Conservation (phyloP, 2,888 invertebrate species). For the Dryobota labecula region DNA sequence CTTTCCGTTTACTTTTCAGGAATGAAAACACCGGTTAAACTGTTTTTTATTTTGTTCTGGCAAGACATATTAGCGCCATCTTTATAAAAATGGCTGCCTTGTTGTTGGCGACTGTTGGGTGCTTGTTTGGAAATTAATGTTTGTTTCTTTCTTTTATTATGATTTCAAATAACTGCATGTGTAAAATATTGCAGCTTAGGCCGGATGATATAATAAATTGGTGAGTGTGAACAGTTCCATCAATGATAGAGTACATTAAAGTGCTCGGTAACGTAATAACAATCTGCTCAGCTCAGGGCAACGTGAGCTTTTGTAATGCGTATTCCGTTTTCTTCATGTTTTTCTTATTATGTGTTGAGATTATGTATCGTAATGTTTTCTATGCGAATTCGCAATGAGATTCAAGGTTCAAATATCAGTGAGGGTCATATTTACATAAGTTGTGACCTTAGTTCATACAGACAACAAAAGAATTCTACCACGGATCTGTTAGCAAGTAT, state of each 20-base stretch:
- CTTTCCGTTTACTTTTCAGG: constrained; percentile 1
- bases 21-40: constrained; percentile 44
- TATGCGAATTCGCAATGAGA: constrained; percentile 31
- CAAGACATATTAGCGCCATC: constrained; percentile 77
- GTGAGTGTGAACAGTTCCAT: constrained; percentile 73
- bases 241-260: constrained; percentile 36
- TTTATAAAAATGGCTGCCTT: constrained; percentile 88
- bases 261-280: constrained; percentile 63
- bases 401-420: constrained; percentile 43
- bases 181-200: constrained; percentile 72
- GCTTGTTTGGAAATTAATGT: constrained; percentile 87
- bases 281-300: constrained; percentile 72
- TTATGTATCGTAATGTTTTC: constrained; percentile 31
- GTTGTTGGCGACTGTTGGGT: constrained; percentile 89
- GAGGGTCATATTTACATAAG: constrained; percentile 72
- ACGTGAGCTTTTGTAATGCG: constrained; percentile 80
- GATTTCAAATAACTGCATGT: constrained; percentile 75
- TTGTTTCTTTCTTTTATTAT: constrained; percentile 84
- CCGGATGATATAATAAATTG: constrained; percentile 73
- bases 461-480: constrained; percentile 78
- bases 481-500: constrained; percentile 66
- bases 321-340: constrained; percentile 60
- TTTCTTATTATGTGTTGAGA: constrained; percentile 29
- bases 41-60: constrained; percentile 48
- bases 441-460: constrained; percentile 77